These are phyloP conservation scores for Sigmodon hispidus DNA, from an alignment of 2,113 vertebrate species.

Conservation along the genomic window DNA sequence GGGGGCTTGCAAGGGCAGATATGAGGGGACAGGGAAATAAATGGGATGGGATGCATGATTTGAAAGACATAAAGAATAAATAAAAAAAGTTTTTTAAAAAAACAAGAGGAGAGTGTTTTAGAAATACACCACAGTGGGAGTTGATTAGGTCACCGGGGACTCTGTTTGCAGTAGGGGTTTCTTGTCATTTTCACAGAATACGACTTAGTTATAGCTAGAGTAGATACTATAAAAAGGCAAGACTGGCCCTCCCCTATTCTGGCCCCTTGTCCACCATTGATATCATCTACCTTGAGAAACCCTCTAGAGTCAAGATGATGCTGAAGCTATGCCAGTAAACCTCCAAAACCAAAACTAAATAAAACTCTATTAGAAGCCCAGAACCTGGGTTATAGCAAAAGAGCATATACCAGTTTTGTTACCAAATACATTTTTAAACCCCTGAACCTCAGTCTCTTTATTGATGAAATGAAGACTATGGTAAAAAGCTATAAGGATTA, in stretches of 20 bases:
- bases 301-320: neutral
- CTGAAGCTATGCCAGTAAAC: neutral
- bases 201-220: neutral
- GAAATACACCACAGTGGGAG: neutral
- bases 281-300: neutral
- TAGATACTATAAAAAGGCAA: neutral
- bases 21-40: too few species aligned
- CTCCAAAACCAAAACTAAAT: neutral
- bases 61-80: too few species aligned
- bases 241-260: neutral
- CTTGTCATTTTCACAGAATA: neutral
- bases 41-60: too few species aligned
- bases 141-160: neutral
- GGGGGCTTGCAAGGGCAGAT: too few species aligned
- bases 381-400: neutral
- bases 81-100: too few species aligned
- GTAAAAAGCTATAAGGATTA: neutral
- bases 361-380: neutral
- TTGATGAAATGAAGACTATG: constrained; percentile 5
- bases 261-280: neutral
- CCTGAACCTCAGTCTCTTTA: neutral
- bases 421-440: neutral
- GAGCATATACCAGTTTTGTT: neutral
- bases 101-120: neutral
- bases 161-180: neutral